phyloP scores from a whole-genome alignment of 2,888 invertebrate species.

The Drosophila mettleri region DNA sequence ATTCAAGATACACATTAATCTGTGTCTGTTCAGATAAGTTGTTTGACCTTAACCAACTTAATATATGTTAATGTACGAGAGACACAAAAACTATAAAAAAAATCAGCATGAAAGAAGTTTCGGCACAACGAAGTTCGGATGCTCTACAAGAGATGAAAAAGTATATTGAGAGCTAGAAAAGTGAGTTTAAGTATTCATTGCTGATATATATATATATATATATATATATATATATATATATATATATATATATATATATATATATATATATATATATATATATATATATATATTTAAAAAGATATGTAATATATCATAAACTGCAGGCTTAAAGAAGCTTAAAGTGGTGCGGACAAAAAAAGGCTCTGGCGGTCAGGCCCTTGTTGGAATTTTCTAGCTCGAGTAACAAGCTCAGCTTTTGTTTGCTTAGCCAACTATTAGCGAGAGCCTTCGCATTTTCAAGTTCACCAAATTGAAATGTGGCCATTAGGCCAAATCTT shows the following conservation, averaged over 20 bases:
- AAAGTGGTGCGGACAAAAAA: no score
- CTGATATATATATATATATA: no score
- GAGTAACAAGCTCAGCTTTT: neutral
- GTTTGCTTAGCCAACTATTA: neutral
- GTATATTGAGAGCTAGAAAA: no score
- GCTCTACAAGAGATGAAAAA: neutral
- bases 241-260: no score
- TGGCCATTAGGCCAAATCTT: neutral
- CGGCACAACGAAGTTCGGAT: neutral
- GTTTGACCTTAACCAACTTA: slow-evolving; percentile 59
- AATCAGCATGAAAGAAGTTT: neutral
- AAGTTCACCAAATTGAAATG: neutral
- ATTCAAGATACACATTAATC: slow-evolving; percentile 36
- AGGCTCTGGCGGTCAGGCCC: no score
- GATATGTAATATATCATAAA: no score
- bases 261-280: no score
- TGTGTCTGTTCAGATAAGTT: slow-evolving; percentile 21
- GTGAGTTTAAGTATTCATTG: no score
- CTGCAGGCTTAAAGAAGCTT: no score
- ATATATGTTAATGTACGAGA: slow-evolving; percentile 20
- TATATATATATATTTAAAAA: no score
- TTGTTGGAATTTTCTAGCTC: neutral
- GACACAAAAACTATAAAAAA: slow-evolving; percentile 2
- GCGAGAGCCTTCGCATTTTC: slow-evolving; percentile 1
- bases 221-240: no score